phyloP scores from a whole-genome alignment of 2,888 invertebrate genomes.

The Ennomos quercinarius region DNA sequence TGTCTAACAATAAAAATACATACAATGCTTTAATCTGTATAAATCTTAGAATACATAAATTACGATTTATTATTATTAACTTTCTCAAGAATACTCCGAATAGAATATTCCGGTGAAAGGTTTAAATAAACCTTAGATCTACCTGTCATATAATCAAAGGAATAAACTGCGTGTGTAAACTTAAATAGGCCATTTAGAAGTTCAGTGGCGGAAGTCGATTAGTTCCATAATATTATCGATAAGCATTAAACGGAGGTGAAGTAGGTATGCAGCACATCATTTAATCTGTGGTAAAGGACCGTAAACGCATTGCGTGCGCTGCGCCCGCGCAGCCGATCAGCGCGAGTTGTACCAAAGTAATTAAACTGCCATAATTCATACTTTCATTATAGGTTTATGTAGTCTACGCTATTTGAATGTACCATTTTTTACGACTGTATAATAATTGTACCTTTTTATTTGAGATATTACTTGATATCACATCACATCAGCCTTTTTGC shows the following conservation, averaged over 20 bases:
- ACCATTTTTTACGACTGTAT: neutral
- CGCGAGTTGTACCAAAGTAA: slow-evolving; percentile 35
- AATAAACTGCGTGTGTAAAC: slow-evolving; percentile 17
- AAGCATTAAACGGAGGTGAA: slow-evolving; percentile 10
- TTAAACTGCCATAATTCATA: slow-evolving; percentile 45
- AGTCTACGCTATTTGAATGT: neutral
- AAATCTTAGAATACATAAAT: no score
- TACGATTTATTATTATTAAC: no score
- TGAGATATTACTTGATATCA: no score
- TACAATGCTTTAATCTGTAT: no score
- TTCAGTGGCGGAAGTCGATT: slow-evolving; percentile 31
- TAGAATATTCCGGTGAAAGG: no score
- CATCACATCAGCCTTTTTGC: no score
- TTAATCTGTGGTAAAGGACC: slow-evolving; percentile 40
- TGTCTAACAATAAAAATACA: no score
- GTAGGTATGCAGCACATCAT: slow-evolving; percentile 40
- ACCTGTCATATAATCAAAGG: no score
- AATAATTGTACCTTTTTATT: no score
- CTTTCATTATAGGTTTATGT: slow-evolving; percentile 7
- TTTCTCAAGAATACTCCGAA: no score
- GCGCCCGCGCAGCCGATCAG: slow-evolving; percentile 40
- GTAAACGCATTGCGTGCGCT: slow-evolving; percentile 45
- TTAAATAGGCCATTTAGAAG: slow-evolving; percentile 38
- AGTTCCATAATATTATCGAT: slow-evolving; percentile 9
- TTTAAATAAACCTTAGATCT: no score